These are phyloP conservation scores for Caenorhabditis japonica DNA, from an alignment of 2,888 invertebrate species.

Conservation along the genomic window DNA sequence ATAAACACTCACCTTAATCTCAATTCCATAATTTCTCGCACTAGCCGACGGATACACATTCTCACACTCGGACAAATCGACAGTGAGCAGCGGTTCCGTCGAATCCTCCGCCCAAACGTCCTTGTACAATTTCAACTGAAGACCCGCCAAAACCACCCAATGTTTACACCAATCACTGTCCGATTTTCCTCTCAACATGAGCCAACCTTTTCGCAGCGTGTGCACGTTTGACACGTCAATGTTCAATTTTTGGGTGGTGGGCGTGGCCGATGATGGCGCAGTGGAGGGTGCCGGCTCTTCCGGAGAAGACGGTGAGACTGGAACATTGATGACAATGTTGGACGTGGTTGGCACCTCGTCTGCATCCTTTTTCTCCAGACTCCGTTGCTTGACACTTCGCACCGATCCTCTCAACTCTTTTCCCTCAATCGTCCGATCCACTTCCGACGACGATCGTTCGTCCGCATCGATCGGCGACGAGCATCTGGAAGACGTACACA, in stretches of 20 bases:
- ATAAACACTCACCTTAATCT: constrained; percentile 76
- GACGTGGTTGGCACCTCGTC: constrained; percentile 21
- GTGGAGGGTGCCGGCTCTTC: constrained; percentile 26
- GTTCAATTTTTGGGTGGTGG: constrained; percentile 56
- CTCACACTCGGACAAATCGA: constrained; percentile 75
- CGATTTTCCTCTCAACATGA: constrained; percentile 74
- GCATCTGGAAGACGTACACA: constrained; percentile 51
- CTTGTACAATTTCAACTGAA: constrained; percentile 74
- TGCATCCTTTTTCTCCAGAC: constrained; percentile 22
- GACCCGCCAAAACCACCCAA: constrained; percentile 76
- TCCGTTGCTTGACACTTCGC: constrained; percentile 57
- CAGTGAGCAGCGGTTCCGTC: constrained; percentile 68
- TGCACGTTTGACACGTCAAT: constrained; percentile 73
- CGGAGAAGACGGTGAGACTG: constrained; percentile 20
- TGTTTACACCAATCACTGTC: constrained; percentile 76
- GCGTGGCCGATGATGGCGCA: constrained; percentile 12
- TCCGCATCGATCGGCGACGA: constrained; percentile 49
- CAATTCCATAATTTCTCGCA: constrained; percentile 76
- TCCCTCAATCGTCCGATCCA: constrained; percentile 49
- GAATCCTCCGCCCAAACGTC: constrained; percentile 77
- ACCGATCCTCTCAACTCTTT: constrained; percentile 57
- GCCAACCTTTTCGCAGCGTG: constrained; percentile 77
- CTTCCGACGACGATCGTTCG: constrained; percentile 15
- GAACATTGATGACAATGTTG: constrained; percentile 35
- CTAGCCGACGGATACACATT: constrained; percentile 74